Evolutionary conservation across 2,113 vertebrate species (phyloP).

Genomic region (Scytalopus superciliaris): DNA sequence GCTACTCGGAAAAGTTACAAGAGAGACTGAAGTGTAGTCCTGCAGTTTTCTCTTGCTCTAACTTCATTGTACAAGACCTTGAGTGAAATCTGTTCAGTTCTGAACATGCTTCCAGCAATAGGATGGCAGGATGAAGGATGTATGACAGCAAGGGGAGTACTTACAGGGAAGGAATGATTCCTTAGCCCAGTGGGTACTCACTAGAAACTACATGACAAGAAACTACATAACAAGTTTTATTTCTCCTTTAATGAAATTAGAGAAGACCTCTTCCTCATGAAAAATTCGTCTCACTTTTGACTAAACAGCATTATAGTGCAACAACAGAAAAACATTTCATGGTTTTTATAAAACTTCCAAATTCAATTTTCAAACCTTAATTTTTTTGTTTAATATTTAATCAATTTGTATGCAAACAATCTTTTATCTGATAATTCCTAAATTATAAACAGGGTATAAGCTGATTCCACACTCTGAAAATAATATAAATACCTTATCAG

Average conservation of each 20-base stretch:
- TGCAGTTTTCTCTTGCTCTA: neutral
- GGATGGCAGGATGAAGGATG: neutral
- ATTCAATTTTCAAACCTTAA: neutral
- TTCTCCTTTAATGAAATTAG: neutral
- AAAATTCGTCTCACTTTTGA: neutral
- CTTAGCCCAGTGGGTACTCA: rapidly evolving
- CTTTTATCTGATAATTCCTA: neutral
- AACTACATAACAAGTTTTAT: neutral
- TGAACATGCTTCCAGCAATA: neutral
- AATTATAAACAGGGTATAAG: neutral
- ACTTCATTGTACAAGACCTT: neutral
- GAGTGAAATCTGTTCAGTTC: neutral
- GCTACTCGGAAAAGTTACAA: neutral
- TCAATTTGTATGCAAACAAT: neutral
- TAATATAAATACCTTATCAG: neutral
- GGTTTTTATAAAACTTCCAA: neutral
- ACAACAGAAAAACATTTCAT: neutral
- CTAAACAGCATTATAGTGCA: neutral
- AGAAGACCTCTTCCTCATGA: neutral
- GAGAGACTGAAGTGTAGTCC: neutral
- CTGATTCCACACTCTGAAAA: neutral
- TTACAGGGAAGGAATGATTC: neutral
- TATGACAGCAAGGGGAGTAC: neutral
- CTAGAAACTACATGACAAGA: neutral
- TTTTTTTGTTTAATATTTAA: neutral